Conservation (phyloP, 2,888 invertebrate species). For the Chymomyza procnemis region DNA sequence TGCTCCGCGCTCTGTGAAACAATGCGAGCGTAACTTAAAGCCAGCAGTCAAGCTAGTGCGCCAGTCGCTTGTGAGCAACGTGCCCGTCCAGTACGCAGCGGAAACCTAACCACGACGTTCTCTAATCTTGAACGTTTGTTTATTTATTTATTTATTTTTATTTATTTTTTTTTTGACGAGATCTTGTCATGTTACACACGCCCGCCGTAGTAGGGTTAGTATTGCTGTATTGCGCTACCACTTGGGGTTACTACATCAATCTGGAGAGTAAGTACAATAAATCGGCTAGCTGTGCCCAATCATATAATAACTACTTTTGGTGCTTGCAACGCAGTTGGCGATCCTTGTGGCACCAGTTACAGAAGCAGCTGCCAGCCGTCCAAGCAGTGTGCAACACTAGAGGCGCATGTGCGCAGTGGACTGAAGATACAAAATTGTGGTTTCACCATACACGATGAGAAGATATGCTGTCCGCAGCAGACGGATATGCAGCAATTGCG, state of each 20-base stretch:
- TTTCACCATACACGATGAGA: conserved; percentile 42
- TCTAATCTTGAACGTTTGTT: not conserved
- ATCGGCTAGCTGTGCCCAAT: not conserved
- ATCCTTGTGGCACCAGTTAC: conserved; percentile 53
- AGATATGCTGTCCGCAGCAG: conserved; percentile 53
- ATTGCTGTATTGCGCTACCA: conserved; percentile 19
- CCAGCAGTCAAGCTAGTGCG: not conserved
- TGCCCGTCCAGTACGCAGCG: conserved; percentile 33
- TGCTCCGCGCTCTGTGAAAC: not conserved
- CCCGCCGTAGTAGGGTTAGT: conserved; percentile 13
- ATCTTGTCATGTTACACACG: conserved; percentile 1
- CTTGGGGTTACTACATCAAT: conserved; percentile 34
- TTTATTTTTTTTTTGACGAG: conserved; percentile 11
- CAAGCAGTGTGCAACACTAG: conserved; percentile 35
- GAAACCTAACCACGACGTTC: conserved; percentile 11
- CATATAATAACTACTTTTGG: not conserved
- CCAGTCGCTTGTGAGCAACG: conserved; percentile 38
- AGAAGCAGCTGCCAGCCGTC: conserved; percentile 46
- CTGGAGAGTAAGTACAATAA: conserved; percentile 47
- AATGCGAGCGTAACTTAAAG: conserved; percentile 8
- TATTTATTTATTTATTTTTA: not conserved
- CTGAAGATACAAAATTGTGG: conserved; percentile 39
- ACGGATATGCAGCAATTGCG: conserved; percentile 10
- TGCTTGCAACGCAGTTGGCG: conserved; percentile 42
- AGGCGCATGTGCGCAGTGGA: conserved; percentile 18